Percentiles rank a stretch among this genome's conserved stretches.
Evolutionary conservation across 2,797 vertebrate genomes (phyloP).

Genomic region (Bradypodion pumilum): DNA sequence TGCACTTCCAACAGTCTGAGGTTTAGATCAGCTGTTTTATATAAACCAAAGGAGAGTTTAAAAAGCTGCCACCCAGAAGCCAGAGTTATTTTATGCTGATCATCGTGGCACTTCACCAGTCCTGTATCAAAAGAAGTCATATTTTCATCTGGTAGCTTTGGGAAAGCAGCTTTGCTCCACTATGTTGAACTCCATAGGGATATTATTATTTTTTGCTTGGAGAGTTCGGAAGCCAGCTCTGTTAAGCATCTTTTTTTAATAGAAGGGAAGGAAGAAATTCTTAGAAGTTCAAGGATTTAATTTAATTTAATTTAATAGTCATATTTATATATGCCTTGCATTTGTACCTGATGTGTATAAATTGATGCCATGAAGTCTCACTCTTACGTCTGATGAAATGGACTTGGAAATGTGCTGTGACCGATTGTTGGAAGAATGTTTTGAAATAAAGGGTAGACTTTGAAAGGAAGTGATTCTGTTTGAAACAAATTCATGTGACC

Average conservation of each 20-base stretch:
- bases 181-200: constrained; percentile 17
- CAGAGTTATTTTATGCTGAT: constrained; percentile 24
- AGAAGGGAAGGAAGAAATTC: background rate
- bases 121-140: constrained; percentile 18
- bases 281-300: constrained; percentile 4
- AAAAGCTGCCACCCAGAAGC: background rate
- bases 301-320: too few species aligned
- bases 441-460: background rate
- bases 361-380: too few species aligned
- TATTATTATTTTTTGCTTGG: background rate
- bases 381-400: too few species aligned
- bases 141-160: constrained; percentile 19
- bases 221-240: constrained; percentile 8
- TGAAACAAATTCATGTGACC: background rate
- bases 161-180: constrained; percentile 12
- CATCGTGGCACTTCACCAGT: background rate
- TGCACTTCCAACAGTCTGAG: constrained; percentile 12
- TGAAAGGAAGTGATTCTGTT: background rate
- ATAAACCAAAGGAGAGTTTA: fast-evolving
- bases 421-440: background rate
- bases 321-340: too few species aligned
- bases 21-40: constrained; percentile 27
- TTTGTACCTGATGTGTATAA: constrained; percentile 12
- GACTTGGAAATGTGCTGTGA: too few species aligned
- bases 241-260: background rate